Conservation (phyloP, 2,797 vertebrate genomes). For the Spondyliosoma cantharus region DNA sequence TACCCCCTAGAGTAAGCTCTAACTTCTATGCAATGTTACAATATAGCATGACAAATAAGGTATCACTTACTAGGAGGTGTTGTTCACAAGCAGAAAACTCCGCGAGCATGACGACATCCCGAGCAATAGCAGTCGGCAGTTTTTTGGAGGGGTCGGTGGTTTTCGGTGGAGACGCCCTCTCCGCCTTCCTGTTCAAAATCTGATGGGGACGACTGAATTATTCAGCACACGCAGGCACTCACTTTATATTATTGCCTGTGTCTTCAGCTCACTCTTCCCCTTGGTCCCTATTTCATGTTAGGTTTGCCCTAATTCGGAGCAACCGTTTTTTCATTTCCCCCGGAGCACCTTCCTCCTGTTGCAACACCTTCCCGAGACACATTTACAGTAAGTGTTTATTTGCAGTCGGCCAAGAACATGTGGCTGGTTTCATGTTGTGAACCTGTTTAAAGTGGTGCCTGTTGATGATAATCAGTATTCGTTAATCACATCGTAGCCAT, state of each 20-base stretch:
- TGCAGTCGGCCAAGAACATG: slow-evolving; percentile 16
- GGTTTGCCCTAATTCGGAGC: slow-evolving; percentile 50
- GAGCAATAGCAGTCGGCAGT: slow-evolving; percentile 55
- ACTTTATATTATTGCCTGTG: slow-evolving; percentile 55
- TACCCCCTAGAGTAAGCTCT: slow-evolving; percentile 74
- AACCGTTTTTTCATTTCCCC: slow-evolving; percentile 26
- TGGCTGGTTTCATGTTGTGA: slow-evolving; percentile 48
- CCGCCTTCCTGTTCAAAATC: slow-evolving; percentile 58
- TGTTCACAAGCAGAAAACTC: slow-evolving; percentile 51
- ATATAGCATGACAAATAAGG: slow-evolving; percentile 81
- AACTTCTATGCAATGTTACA: slow-evolving; percentile 87
- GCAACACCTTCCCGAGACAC: slow-evolving; percentile 28
- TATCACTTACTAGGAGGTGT: slow-evolving; percentile 54
- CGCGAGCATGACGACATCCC: slow-evolving; percentile 69
- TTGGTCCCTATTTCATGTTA: slow-evolving; percentile 42
- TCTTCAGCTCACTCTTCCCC: slow-evolving; percentile 49
- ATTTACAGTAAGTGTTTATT: slow-evolving; percentile 37
- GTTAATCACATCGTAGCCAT: slow-evolving; percentile 48
- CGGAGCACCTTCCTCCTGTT: slow-evolving; percentile 46
- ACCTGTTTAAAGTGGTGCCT: slow-evolving; percentile 68
- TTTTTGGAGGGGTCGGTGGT: slow-evolving; percentile 26
- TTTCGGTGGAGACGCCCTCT: slow-evolving; percentile 53
- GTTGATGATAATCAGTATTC: slow-evolving; percentile 60
- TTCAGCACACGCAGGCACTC: slow-evolving; percentile 66
- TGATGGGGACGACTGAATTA: slow-evolving; percentile 65